phyloP scores from a whole-genome alignment of 2,888 invertebrate genomes.

The Halictus ligatus region DNA sequence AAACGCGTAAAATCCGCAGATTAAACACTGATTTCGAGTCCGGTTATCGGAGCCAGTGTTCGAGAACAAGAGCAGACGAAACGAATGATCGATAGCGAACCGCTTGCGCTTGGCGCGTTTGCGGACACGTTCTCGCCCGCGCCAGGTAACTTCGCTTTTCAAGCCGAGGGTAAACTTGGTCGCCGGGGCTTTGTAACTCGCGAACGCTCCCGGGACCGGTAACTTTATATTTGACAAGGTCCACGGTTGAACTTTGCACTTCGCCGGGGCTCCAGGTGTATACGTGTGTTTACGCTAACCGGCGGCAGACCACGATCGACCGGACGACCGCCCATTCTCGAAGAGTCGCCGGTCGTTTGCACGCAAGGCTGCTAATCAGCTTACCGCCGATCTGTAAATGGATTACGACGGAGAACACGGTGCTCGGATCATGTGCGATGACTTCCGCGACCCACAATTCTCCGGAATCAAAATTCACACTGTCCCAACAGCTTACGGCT shows the following conservation, averaged over 20 bases:
- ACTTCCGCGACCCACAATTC: background rate
- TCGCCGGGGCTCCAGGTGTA: background rate
- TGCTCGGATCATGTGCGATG: conserved; percentile 29
- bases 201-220: background rate
- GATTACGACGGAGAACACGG: conserved; percentile 53
- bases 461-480: background rate
- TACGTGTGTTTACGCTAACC: background rate
- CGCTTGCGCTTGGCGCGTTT: background rate
- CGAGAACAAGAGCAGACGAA: background rate
- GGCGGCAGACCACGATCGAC: conserved; percentile 14
- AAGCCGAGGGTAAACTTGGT: conserved; percentile 17
- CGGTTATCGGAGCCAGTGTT: background rate
- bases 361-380: conserved; percentile 42
- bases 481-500: background rate
- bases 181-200: background rate
- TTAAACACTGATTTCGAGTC: background rate
- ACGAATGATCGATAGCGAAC: background rate
- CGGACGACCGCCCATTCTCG: background rate
- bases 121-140: background rate
- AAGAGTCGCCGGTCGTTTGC: conserved; percentile 13
- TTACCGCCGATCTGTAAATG: conserved; percentile 62
- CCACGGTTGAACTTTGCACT: conserved; percentile 43
- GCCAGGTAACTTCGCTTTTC: background rate
- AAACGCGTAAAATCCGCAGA: too few species aligned
- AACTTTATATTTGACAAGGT: conserved; percentile 42